Evolutionary conservation across 2,113 vertebrate species (phyloP), one percentile per base, ranked within the genome.

Genomic region (Dryoscopus gambensis): DNA sequence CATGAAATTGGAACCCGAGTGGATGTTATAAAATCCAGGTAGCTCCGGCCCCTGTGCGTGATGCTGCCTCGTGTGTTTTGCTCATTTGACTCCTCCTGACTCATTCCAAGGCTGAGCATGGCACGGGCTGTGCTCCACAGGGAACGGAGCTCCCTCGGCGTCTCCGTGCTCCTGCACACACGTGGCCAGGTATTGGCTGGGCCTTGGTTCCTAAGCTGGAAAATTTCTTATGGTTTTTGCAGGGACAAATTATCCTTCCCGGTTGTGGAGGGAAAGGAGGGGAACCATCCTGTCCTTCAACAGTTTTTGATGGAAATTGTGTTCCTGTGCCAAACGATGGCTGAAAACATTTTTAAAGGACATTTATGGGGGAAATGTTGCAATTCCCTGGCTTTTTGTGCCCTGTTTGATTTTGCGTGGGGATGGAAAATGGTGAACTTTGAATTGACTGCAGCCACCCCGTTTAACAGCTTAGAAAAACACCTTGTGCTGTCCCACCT

Each of bases 11-110:
- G 95, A 96, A 67, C 2, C 31, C 65, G 95, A 90, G 93, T 81
- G 94, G 97, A 91, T 89, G 95, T 94, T 92, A 93, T 93, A 96
- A 95, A 97, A 95, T 33, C 80, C 89, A 97, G 97, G 97, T 97
- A 97, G 87, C 80, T 87, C 52, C 15, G 7, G 64, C 71, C 30
- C 30, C 92, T 82, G 73, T 91, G 81, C 86, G 44, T 92, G 82
- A 77, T 88, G 93, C 67, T 55, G 65, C 78, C 94, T 92, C 18
- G 7, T 78, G 76, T 77, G 87, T 12, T 95, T 78, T 95, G 70
- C 55, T n/a, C 71, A 94, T 96, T 93, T 95, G 1, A 21, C 65
- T 89, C 55, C 53, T 81, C 84, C 23, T 20, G 25, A 18, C 89
- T 83, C 95, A 18, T 90, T 53, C 56, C 73, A 76, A 73, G 93